Percentiles rank a stretch among this genome's conserved stretches.
Evolutionary conservation across 2,113 vertebrate species (phyloP).

Genomic region (Macquaria australasica): DNA sequence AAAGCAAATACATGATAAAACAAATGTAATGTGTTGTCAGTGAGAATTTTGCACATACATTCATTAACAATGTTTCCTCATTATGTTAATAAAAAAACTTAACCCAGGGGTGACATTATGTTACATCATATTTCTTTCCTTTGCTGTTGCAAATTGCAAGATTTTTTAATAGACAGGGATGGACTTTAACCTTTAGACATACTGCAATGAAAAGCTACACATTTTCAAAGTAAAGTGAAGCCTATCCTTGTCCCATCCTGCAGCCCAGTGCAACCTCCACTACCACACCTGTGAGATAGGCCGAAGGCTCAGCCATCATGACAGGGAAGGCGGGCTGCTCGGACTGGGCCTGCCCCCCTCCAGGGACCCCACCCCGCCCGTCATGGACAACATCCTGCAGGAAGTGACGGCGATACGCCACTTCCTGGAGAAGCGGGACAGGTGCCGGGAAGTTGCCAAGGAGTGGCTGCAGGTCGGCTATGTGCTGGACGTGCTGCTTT

Average conservation of each 20-base stretch:
- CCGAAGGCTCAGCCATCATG: constrained; percentile 71
- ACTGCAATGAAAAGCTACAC: neutral
- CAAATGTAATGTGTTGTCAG: neutral
- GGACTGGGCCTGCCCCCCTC: constrained; percentile 59
- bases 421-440: constrained; percentile 91
- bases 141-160: neutral
- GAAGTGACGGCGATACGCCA: constrained; percentile 90
- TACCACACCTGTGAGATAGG: constrained; percentile 81
- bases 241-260: neutral
- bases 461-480: constrained; percentile 97
- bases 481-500: constrained; percentile 92
- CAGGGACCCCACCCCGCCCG: constrained; percentile 70
- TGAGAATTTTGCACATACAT: neutral
- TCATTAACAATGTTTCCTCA: neutral
- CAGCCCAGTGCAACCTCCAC: constrained; percentile 86
- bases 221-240: neutral
- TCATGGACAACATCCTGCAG: constrained; percentile 85
- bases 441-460: constrained; percentile 87
- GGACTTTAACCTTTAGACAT: neutral
- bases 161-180: neutral
- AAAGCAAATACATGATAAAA: neutral
- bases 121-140: neutral
- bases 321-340: constrained; percentile 57
- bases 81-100: no score
- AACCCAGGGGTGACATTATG: no score